A percentile compares a stretch with the other conserved stretches of the same genome.
These are phyloP conservation scores for Drosophila quinaria DNA, from an alignment of 2,888 invertebrate species.

Conservation along the genomic window DNA sequence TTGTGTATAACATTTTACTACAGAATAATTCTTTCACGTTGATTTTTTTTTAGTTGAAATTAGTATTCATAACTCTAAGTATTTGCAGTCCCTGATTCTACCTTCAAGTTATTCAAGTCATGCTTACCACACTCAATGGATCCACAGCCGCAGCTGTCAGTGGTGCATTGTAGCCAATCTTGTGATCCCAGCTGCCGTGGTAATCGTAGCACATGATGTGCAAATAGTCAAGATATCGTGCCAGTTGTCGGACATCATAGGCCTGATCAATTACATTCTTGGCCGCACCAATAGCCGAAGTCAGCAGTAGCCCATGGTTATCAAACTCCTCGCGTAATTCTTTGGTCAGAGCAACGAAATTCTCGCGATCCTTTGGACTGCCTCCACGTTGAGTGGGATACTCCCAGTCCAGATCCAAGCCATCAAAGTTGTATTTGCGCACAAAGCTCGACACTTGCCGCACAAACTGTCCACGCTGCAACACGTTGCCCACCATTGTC, in stretches of 20 bases:
- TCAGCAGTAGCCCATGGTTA: constrained; percentile 89
- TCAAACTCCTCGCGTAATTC: constrained; percentile 91
- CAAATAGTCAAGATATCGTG: constrained; percentile 89
- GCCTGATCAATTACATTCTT: constrained; percentile 91
- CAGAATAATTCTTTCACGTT: no score
- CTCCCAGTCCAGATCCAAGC: constrained; percentile 90
- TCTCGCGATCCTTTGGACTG: constrained; percentile 90
- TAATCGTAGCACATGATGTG: constrained; percentile 97
- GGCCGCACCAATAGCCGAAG: constrained; percentile 93
- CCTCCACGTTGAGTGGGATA: constrained; percentile 93
- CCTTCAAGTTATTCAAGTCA: neutral
- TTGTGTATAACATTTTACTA: no score
- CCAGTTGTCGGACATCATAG: constrained; percentile 91
- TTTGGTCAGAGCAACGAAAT: constrained; percentile 92
- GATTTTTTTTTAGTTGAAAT: no score
- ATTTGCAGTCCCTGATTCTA: no score
- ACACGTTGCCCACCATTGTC: constrained; percentile 88
- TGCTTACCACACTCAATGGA: constrained; percentile 90
- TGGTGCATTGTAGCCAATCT: constrained; percentile 92
- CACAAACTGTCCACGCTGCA: constrained; percentile 89
- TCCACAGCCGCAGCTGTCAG: constrained; percentile 86
- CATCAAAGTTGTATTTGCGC: constrained; percentile 85
- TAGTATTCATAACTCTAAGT: no score
- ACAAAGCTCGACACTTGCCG: constrained; percentile 90
- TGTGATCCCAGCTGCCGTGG: constrained; percentile 93